Evolutionary conservation across 2,888 invertebrate genomes (phyloP), one percentile per base, ranked within the genome.

Genomic region (Synergus gifuensis): DNA sequence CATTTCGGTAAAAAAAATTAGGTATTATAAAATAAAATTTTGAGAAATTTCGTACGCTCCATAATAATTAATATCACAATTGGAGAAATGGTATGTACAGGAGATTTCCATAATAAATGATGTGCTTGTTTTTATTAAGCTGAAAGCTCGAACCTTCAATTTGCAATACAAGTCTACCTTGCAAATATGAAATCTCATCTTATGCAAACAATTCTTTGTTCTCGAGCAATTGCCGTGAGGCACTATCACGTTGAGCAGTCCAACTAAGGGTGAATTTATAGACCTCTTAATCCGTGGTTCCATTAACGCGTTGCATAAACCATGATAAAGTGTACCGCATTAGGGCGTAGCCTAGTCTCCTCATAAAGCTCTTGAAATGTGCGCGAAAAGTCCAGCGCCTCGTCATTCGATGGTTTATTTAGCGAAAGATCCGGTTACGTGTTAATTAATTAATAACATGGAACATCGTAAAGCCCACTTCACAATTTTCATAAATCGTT

Each of bases 251-350:
- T 73, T 36, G 49, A 73, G 28, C 69, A 73, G 69, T 54, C 69
- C 16, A 49, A 16, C 36, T 8, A n/a, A 73, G 12, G 54, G 69
- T 73, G n/a, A 76, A 76, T 79, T 79, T 76, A 76, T 79, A 66
- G 44, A 66, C 60, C 66, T 76, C 76, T 67, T 79, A 76, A 76
- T 79, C 76, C 79, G 44, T 58, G 66, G n/a, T 79, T 67, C 79
- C 76, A 79, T 79, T 79, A 79, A 79, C 76, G 42, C 54, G 58
- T 44, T 76, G 58, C 79, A 76, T 79, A 66, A 79, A 76, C 66
- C 64, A 79, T 79, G 79, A 79, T 76, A 79, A 79, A 79, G 66
- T 66, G 66, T 60, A 60, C 49, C 60, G 66, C 79, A 67, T 67
- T 76, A 76, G 60, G 79, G 54, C 69, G 69, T 73, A 49, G 22